A percentile compares a stretch with the other conserved stretches of the same genome.
Evolutionary conservation across 2,888 invertebrate genomes (phyloP).

Genomic region (Hirtodrosophila cameraria): DNA sequence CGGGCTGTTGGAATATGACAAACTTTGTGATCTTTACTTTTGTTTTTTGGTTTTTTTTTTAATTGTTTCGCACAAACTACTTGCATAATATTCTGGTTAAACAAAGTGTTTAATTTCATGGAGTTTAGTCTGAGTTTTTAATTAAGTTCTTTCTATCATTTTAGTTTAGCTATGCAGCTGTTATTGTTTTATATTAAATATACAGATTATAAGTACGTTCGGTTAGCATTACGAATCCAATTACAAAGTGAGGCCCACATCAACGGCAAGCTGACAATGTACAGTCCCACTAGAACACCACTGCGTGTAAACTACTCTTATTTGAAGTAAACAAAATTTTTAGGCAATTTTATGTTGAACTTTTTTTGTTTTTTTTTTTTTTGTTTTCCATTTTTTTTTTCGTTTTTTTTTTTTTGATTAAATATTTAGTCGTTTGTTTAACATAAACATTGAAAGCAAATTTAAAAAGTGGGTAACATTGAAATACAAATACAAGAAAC

Average conservation of each 20-base stretch:
- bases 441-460: conserved; percentile 68
- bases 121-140: conserved; percentile 68
- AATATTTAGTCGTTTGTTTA: conserved; percentile 40
- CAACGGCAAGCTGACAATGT: conserved; percentile 88
- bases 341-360: conserved; percentile 17
- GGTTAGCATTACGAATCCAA: conserved; percentile 75
- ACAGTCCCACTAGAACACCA: conserved; percentile 85
- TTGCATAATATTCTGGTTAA: conserved; percentile 84
- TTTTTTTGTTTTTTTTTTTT: conserved; percentile 27
- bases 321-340: conserved; percentile 81
- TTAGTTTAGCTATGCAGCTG: conserved; percentile 36
- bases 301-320: conserved; percentile 85
- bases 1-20: conserved; percentile 22
- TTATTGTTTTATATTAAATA: conserved; percentile 50
- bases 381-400: conserved; percentile 35
- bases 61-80: conserved; percentile 80
- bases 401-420: conserved; percentile 32
- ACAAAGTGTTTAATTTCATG: conserved; percentile 68
- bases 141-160: conserved; percentile 46
- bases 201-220: conserved; percentile 60
- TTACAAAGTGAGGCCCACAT: conserved; percentile 86
- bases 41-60: conserved; percentile 16
- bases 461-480: conserved; percentile 58
- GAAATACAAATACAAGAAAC: conserved; percentile 53
- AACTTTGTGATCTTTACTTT: conserved; percentile 27